Evolutionary conservation across 2,888 invertebrate genomes (phyloP), one percentile per base, ranked within the genome.

Genomic region (Drosophila yooni): DNA sequence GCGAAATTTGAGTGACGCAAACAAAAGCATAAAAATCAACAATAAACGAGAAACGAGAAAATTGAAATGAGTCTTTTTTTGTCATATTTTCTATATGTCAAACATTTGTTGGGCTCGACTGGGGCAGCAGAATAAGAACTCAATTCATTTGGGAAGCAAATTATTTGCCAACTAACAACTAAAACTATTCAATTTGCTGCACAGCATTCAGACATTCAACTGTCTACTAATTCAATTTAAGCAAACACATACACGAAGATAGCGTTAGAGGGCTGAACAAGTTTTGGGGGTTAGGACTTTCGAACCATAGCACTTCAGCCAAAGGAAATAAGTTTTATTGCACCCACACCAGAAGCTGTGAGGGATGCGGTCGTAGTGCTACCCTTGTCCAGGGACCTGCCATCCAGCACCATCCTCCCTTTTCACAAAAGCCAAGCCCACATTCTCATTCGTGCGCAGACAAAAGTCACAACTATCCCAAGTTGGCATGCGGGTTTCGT

Each of bases 391-490:
- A n/a, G 52, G 33, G 48, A 56, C 58, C 58, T 60, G 51, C 66
- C 54, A 25, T 43, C 58, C 29, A 25, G 31, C 54, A 56, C 58
- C 63, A 43, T 33, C n/a, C 51, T 36, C n/a, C 18, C 27, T 38
- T 43, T 11, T 25, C 27, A 43, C 68, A 58, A 60, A 84, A 83
- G 79, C 79, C 83, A 84, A 81, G 71, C 81, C 83, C 83, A 84
- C 74, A 83, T 71, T 78, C 66, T 71, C 65, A 73, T 88, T 69
- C 57, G 70, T 70, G 82, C 74, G 74, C 79, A 85, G 81, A 76
- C 83, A 82, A 81, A 88, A 88, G 87, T 88, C 87, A 88, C 80
- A 89, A 88, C 87, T 88, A 89, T 88, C 83, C 89, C 88, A 85
- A 83, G 80, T 85, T 72, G 74, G 76, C 70, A 87, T 87, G 81